A percentile compares a stretch with the other conserved stretches of the same genome.
Evolutionary conservation across 2,113 vertebrate species (phyloP).

Genomic region (Dicaeum eximium): DNA sequence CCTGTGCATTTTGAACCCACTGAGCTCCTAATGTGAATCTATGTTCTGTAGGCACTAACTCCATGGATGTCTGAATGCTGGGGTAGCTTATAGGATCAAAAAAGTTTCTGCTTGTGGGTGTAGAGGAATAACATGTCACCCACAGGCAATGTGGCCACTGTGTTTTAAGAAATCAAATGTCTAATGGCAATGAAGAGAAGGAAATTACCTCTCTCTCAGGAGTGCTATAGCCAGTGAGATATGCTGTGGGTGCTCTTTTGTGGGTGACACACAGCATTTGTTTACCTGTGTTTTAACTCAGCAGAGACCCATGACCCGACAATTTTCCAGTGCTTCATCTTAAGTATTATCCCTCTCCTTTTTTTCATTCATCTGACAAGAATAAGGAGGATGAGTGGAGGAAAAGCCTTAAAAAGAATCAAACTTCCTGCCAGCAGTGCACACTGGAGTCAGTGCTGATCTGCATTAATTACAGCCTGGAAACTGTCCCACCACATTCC

Average conservation of each 20-base stretch:
- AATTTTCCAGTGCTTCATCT: background rate
- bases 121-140: background rate
- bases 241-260: background rate
- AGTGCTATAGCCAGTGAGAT: background rate
- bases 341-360: background rate
- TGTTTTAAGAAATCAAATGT: background rate
- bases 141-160: background rate
- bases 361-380: background rate
- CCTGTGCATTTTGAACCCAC: background rate
- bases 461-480: background rate
- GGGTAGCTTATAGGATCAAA: background rate
- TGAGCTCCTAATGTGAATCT: background rate
- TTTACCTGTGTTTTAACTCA: background rate
- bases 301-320: fast-evolving
- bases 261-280: background rate
- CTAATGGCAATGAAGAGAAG: background rate
- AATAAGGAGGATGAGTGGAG: background rate
- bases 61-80: background rate
- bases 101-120: background rate
- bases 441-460: background rate
- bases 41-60: background rate
- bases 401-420: background rate
- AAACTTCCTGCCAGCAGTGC: background rate
- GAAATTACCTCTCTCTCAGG: background rate
- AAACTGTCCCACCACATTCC: background rate